These are phyloP conservation scores for Epinephelus lanceolatus DNA, from an alignment of 2,113 vertebrate genomes.

Conservation along the genomic window DNA sequence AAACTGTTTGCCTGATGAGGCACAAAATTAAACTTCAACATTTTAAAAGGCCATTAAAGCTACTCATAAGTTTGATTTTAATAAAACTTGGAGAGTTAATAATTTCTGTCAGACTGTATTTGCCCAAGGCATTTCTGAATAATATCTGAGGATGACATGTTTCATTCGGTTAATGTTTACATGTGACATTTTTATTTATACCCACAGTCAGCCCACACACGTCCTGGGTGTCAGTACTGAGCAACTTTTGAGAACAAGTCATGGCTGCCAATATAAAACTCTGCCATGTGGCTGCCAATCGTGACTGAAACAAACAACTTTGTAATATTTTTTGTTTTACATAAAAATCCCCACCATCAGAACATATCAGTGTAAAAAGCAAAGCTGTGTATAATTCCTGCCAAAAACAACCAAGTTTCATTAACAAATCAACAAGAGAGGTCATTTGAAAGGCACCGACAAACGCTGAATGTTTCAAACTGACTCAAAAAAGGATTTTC, in stretches of 20 bases:
- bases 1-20: slow-evolving; percentile 15
- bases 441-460: not conserved
- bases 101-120: slow-evolving; percentile 4
- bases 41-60: slow-evolving; percentile 21
- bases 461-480: not conserved
- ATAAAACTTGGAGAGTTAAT: slow-evolving; percentile 21
- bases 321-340: not conserved
- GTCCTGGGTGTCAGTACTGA: not conserved
- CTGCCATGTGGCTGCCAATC: slow-evolving; percentile 24
- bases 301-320: not conserved
- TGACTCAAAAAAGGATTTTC: not conserved
- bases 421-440: not conserved
- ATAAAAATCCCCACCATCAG: not conserved
- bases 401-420: slow-evolving; percentile 2
- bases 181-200: slow-evolving; percentile 29
- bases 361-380: not conserved
- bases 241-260: slow-evolving; percentile 26
- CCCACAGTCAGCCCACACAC: slow-evolving; percentile 16
- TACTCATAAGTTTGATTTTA: slow-evolving; percentile 8
- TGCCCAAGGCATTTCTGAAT: slow-evolving; percentile 5
- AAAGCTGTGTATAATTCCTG: not conserved
- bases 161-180: slow-evolving; percentile 34
- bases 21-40: slow-evolving; percentile 22
- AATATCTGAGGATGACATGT: not conserved
- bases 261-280: slow-evolving; percentile 13